phyloP scores from a whole-genome alignment of 2,888 invertebrate species.

The Drosophila sordidula region DNA sequence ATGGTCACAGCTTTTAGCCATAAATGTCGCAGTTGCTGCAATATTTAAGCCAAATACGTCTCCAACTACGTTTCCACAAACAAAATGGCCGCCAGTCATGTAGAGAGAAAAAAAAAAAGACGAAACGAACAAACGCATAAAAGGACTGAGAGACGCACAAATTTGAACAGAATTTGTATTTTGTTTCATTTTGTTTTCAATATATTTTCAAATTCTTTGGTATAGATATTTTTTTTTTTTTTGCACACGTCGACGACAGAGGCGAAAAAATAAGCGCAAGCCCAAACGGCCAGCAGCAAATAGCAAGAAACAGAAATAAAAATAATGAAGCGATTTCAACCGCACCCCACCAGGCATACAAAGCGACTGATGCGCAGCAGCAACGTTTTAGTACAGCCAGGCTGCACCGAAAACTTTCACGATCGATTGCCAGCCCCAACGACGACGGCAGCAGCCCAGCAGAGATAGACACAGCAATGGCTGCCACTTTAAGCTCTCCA shows the following conservation, averaged over 20 bases:
- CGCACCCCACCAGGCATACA: constrained; percentile 78
- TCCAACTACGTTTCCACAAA: constrained; percentile 20
- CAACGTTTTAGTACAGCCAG: constrained; percentile 65
- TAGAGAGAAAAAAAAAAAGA: constrained; percentile 18
- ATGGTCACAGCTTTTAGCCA: constrained; percentile 61
- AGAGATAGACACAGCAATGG: constrained; percentile 49
- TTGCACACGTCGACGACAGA: constrained; percentile 61
- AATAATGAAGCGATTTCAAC: constrained; percentile 57
- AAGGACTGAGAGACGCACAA: constrained; percentile 37
- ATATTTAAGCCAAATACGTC: constrained; percentile 59
- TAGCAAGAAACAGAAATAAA: constrained; percentile 28
- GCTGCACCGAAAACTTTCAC: constrained; percentile 66
- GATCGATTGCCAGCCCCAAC: constrained; percentile 60
- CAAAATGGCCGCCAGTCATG: constrained; percentile 58
- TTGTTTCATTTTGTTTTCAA: constrained; percentile 16
- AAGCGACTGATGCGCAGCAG: constrained; percentile 74
- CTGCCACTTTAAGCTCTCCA: constrained; percentile 49
- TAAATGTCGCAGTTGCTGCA: constrained; percentile 55
- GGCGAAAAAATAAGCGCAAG: constrained; percentile 23
- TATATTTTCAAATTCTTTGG: constrained; percentile 24
- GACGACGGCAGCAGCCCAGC: constrained; percentile 15
- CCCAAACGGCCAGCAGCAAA: constrained; percentile 3
- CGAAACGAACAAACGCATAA: constrained; percentile 25
- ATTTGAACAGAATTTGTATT: constrained; percentile 34
- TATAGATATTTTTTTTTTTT: constrained; percentile 34